Base-by-base conservation (phyloP, 2,888 invertebrate genomes). In the Xanthorhoe designata region DNA sequence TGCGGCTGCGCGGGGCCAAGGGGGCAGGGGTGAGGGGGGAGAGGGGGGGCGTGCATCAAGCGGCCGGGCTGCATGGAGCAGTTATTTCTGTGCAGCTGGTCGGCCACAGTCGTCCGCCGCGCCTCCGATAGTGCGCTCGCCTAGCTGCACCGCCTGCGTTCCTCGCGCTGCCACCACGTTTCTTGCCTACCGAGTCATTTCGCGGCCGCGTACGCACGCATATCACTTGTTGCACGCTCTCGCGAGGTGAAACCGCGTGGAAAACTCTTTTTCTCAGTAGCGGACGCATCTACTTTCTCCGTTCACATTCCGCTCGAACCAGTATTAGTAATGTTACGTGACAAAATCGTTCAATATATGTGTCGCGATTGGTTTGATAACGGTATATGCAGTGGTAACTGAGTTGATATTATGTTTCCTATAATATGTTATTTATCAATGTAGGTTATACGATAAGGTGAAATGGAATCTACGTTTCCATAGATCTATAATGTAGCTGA, bases 61-160 rank as follows among this genome's bases (percentile, higher is more conserved):
- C 89, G 87, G 89, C 91, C 91, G 81, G 92, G 90, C 84, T 92
- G 91, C 91, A 91, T 59, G 79, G 86, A 91, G 91, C 91, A 90
- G 91, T 90, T 93, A 93, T 92, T 93, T 93, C 90, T 89, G 92
- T 93, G 93, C 92, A 93, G 86, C 88, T 84, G 79, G 69, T 79
- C 71, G 72, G 78, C 79, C 90, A 81, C 90, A 91, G 91, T 91
- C 88, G 87, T 75, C 82, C 80, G 80, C 79, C 86, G 90, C 89
- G 88, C 87, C 86, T 90, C 87, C 84, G 82, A 72, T 73, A 78
- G 90, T 79, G 86, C 89, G 90, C 91, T 81, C 90, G 91, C 75
- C 75, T 79, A 74, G 72, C 70, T 82, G 83, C 84, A 83, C 79
- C 76, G 76, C 75, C 73, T 72, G 76, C 80, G 76, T 77, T 82